These are phyloP conservation scores for Cyphomyrus discorhynchus DNA, from an alignment of 2,113 vertebrate genomes.

Conservation along the genomic window DNA sequence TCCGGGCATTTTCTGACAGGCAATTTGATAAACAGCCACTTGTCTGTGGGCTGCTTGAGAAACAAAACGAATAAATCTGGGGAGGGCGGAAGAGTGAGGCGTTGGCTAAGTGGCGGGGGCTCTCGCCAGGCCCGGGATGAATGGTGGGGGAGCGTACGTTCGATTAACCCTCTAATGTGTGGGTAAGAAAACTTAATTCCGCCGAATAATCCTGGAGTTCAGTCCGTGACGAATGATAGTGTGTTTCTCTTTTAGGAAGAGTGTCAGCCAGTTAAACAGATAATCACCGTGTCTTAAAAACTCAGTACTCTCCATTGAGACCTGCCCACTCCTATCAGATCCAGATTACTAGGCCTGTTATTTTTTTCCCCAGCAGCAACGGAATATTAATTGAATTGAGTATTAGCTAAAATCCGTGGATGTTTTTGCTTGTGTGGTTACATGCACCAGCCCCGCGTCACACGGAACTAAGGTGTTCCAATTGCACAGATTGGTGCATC, in stretches of 20 bases:
- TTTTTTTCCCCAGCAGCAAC: not conserved
- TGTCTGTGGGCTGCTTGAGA: conserved; percentile 45
- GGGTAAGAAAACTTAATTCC: conserved; percentile 6
- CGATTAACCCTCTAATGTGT: conserved; percentile 25
- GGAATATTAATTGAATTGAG: not conserved
- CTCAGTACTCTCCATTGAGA: not conserved
- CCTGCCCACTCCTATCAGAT: not conserved
- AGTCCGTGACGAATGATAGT: not conserved
- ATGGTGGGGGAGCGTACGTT: conserved; percentile 29
- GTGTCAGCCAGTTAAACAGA: not conserved
- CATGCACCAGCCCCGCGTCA: not conserved
- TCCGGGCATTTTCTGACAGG: conserved; percentile 37
- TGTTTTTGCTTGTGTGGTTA: not conserved
- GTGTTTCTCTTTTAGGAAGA: not conserved
- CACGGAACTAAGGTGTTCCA: not conserved
- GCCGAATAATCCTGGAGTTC: not conserved
- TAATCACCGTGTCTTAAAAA: not conserved
- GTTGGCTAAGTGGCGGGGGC: conserved; percentile 12
- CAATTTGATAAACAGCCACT: conserved; percentile 52
- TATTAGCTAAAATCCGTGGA: not conserved
- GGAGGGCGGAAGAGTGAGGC: not conserved
- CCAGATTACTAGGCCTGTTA: not conserved
- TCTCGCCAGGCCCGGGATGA: conserved; percentile 24
- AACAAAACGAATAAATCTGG: conserved; percentile 40
- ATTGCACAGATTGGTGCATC: too few species aligned